A percentile compares a stretch with the other conserved stretches of the same genome.
phyloP scores from a whole-genome alignment of 1,140 invertebrate species.

The Halesus radiatus region DNA sequence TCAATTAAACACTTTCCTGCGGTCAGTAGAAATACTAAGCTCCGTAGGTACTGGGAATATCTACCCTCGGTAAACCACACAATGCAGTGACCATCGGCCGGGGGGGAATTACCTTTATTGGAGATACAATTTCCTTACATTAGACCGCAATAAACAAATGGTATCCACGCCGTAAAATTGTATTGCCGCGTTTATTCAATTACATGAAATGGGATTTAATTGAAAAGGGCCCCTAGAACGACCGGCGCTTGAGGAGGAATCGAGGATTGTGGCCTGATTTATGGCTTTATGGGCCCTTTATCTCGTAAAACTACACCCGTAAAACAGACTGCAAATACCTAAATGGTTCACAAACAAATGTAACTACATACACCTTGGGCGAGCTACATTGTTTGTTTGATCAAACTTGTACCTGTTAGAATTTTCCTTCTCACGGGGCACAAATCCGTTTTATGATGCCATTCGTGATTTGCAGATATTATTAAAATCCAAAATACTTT shows the following conservation, averaged over 20 bases:
- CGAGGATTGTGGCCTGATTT: conserved; percentile 36
- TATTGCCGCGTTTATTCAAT: conserved; percentile 54
- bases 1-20: not conserved
- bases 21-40: not conserved
- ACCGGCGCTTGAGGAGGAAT: conserved; percentile 29
- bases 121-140: conserved; percentile 11
- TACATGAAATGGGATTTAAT: conserved; percentile 55
- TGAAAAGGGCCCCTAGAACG: conserved; percentile 52
- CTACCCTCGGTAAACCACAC: conserved; percentile 12
- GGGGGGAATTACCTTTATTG: conserved; percentile 23
- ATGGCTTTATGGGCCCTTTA: conserved; percentile 22
- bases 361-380: not conserved
- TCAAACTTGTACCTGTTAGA: not conserved
- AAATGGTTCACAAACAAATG: conserved; percentile 28
- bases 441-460: no score
- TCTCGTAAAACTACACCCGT: conserved; percentile 25
- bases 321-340: conserved; percentile 27
- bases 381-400: not conserved
- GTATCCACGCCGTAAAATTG: conserved; percentile 36
- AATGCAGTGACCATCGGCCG: not conserved
- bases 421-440: no score
- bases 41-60: not conserved
- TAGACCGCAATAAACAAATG: conserved; percentile 39
- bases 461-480: no score
- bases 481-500: no score